phyloP scores from a whole-genome alignment of 2,113 vertebrate genomes.

The Xenotilapia caudafasciata region DNA sequence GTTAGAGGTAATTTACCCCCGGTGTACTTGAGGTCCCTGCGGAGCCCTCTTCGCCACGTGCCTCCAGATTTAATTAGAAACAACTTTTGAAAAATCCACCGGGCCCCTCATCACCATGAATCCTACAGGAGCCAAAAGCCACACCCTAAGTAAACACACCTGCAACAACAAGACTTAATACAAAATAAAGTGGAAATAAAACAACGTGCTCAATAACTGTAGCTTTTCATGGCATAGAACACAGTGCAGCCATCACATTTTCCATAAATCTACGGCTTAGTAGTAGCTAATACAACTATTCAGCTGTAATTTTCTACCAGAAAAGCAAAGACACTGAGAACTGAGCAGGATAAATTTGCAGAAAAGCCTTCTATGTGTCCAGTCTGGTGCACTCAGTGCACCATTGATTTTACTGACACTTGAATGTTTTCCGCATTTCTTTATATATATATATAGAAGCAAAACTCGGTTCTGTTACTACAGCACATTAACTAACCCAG shows the following conservation, averaged over 20 bases:
- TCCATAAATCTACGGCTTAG: background rate
- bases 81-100: slow-evolving; percentile 35
- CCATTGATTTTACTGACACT: background rate
- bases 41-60: slow-evolving; percentile 41
- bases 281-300: background rate
- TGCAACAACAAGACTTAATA: slow-evolving; percentile 1
- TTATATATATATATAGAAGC: background rate
- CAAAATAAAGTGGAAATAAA: background rate
- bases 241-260: background rate
- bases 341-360: background rate
- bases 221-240: background rate
- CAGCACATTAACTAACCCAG: background rate
- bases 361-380: background rate
- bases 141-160: slow-evolving; percentile 46
- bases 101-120: background rate
- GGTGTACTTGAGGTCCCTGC: slow-evolving; percentile 1
- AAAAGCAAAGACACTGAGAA: background rate
- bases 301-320: background rate
- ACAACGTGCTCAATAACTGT: background rate
- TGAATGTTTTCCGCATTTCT: background rate
- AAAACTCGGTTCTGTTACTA: background rate
- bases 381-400: background rate
- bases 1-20: background rate
- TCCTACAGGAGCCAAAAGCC: slow-evolving; percentile 13
- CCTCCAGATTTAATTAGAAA: slow-evolving; percentile 42